Evolutionary conservation across 2,797 vertebrate species (phyloP), one percentile per base, ranked within the genome.

Genomic region (Acanthornis magna): DNA sequence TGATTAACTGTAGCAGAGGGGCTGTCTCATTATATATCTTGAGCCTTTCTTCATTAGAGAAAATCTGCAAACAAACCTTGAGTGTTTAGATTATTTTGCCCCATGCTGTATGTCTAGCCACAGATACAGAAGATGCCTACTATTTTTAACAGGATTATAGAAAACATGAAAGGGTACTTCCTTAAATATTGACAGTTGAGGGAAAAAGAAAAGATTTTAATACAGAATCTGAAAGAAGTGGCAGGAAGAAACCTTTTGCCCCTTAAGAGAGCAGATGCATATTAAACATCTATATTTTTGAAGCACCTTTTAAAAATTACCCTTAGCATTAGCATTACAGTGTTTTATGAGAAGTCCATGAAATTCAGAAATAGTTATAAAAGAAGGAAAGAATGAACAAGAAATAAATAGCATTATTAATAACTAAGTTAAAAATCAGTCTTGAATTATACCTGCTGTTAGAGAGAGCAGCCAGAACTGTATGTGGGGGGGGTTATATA

Each of bases 61-160:
- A 95, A 92, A 93, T 91, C 85, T 91, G 91, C 92, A 95, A 96
- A 96, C 89, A 97, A 96, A 92, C 72, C 65, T 85, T 30, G 53
- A 90, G 81, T 91, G 86, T 76, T 94, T 89, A 89, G 78, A 92
- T 80, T 93, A 85, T 77, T 93, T 94, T 95, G 53, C 68, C 80
- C 57, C 12, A 16, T 26, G 40, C 42, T 72, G 65, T 61, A 95
- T 68, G 50, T 85, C 30, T 82, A 89, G 18, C n/a, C 62, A 84
- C 62, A 91, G 70, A 88, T 70, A 77, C 40, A 91, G 65, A 94
- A 85, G 50, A 53, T 42, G 77, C n/a, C 75, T 77, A 79, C 55
- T 94, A 71, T 77, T 95, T 90, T 89, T 85, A 88, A 94, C 54
- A 82, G 72, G 42, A 92, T 83, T 92, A 77, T 22, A 71, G 81